phyloP scores from a whole-genome alignment of 2,888 invertebrate species.

The Cheilosia variabilis region DNA sequence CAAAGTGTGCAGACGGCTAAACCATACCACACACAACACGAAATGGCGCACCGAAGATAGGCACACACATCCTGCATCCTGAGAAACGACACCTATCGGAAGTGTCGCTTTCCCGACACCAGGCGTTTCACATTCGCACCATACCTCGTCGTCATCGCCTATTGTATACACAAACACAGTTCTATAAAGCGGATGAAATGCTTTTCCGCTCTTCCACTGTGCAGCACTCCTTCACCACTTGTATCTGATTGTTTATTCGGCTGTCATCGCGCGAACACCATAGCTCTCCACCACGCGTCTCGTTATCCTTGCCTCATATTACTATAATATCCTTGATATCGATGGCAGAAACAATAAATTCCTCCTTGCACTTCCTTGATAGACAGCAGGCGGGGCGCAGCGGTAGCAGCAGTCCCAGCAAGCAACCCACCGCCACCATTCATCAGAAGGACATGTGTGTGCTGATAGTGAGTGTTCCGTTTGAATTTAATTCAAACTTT shows the following conservation, averaged over 20 bases:
- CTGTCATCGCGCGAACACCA: conserved; percentile 68
- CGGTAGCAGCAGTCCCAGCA: neutral
- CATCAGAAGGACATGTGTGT: conserved; percentile 52
- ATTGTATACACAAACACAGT: conserved; percentile 62
- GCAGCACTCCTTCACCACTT: conserved; percentile 52
- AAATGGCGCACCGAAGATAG: conserved; percentile 35
- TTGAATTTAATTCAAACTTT: conserved; percentile 73
- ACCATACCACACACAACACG: conserved; percentile 18
- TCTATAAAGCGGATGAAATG: conserved; percentile 74
- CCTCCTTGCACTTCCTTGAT: conserved; percentile 73
- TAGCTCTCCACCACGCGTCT: conserved; percentile 52
- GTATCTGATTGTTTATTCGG: conserved; percentile 75
- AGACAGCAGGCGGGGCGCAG: conserved; percentile 44
- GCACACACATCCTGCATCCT: conserved; percentile 67
- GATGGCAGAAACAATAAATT: conserved; percentile 75
- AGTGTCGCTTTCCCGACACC: conserved; percentile 44
- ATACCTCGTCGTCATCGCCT: conserved; percentile 42
- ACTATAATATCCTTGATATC: conserved; percentile 72
- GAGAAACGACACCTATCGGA: conserved; percentile 73
- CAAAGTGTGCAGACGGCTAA: conserved; percentile 14
- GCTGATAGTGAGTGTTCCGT: conserved; percentile 48
- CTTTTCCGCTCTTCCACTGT: conserved; percentile 57
- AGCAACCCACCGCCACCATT: conserved; percentile 12
- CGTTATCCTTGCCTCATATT: conserved; percentile 69
- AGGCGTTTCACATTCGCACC: neutral